phyloP scores from a whole-genome alignment of 2,113 vertebrate species.

The Oophaga pumilio region DNA sequence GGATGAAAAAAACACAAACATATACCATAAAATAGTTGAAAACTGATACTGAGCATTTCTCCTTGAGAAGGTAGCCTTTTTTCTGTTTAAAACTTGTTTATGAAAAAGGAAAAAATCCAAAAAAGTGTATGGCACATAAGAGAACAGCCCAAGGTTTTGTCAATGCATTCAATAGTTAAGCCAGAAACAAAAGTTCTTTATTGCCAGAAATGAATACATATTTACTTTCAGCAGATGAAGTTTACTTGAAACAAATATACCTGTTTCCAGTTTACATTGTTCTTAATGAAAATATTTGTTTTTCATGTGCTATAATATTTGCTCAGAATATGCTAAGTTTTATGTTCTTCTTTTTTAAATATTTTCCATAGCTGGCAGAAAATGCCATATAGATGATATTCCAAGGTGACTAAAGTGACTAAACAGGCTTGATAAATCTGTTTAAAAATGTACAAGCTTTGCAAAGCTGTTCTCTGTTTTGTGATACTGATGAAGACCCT shows the following conservation, averaged over 20 bases:
- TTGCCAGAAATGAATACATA: slow-evolving; percentile 1
- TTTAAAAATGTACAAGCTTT: slow-evolving; percentile 50
- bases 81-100: no score
- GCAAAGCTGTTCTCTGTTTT: slow-evolving; percentile 30
- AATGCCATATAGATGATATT: slow-evolving; percentile 20
- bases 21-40: no score
- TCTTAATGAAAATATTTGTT: slow-evolving; percentile 20
- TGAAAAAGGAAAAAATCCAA: neutral
- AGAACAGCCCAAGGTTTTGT: neutral
- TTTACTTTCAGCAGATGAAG: slow-evolving; percentile 32
- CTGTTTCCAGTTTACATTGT: neutral
- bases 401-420: slow-evolving; percentile 45
- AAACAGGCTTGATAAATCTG: slow-evolving; percentile 30
- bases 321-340: slow-evolving; percentile 23
- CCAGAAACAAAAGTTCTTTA: slow-evolving; percentile 1
- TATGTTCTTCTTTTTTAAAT: neutral
- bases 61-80: no score
- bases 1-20: no score
- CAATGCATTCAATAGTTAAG: neutral
- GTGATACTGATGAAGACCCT: slow-evolving; percentile 46
- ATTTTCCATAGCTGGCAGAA: slow-evolving; percentile 26
- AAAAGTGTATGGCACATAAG: neutral
- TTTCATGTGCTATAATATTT: slow-evolving; percentile 5
- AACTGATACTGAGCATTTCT: no score
- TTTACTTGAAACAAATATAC: slow-evolving; percentile 31